phyloP scores from a whole-genome alignment of 2,113 vertebrate species.

The Mormoops blainvillei region DNA sequence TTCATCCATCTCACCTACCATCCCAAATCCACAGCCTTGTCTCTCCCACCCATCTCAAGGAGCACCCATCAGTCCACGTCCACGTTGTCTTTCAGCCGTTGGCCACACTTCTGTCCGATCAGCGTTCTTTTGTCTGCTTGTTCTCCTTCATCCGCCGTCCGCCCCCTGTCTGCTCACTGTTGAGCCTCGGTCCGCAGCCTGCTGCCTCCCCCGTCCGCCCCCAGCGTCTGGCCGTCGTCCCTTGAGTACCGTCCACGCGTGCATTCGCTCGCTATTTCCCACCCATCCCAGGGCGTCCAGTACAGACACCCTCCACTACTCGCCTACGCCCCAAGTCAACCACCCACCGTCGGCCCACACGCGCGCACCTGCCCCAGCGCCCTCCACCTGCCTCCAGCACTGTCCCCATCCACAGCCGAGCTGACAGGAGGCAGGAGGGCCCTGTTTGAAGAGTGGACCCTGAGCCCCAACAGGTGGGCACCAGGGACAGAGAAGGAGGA shows the following conservation, averaged over 20 bases:
- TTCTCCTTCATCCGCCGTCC: not conserved
- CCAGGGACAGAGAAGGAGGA: not conserved
- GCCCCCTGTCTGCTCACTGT: accelerated
- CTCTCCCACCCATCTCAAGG: too few relatives aligned
- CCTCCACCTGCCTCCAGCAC: too few relatives aligned
- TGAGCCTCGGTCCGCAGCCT: accelerated
- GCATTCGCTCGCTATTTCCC: not conserved
- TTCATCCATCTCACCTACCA: too few relatives aligned
- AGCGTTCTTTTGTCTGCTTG: accelerated
- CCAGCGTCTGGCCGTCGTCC: not conserved
- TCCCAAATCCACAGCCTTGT: too few relatives aligned
- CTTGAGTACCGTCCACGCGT: accelerated
- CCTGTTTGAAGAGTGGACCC: not conserved
- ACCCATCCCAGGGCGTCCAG: too few relatives aligned
- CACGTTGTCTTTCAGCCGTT: too few relatives aligned
- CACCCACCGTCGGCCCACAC: too few relatives aligned
- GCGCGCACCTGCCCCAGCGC: not conserved
- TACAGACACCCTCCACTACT: not conserved
- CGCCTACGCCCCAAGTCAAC: too few relatives aligned
- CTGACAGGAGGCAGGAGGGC: not conserved
- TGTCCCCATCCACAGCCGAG: not conserved
- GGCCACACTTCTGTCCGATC: accelerated
- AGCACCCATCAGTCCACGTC: too few relatives aligned
- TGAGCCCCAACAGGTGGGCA: not conserved
- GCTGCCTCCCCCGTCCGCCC: not conserved